Evolutionary conservation across 2,888 invertebrate genomes (phyloP).

Genomic region (Amphiduros pacificus): DNA sequence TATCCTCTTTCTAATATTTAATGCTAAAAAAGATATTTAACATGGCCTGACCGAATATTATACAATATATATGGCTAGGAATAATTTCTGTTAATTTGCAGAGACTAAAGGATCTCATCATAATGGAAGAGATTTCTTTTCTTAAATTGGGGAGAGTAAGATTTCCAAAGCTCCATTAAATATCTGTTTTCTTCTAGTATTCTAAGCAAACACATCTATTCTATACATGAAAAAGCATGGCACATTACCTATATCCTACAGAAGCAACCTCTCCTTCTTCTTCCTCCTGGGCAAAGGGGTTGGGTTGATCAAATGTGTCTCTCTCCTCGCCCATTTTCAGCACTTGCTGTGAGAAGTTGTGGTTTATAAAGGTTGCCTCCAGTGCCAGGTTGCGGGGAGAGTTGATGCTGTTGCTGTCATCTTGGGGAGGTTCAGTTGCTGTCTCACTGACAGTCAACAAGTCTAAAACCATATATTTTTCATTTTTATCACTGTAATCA

Average conservation of each 20-base stretch:
- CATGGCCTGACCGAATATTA: too few relatives aligned
- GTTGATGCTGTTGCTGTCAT: slow-evolving; percentile 92
- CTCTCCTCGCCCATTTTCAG: slow-evolving; percentile 75
- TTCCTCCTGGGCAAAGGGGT: slow-evolving; percentile 88
- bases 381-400: slow-evolving; percentile 93
- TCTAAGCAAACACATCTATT: not conserved
- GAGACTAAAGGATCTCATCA: too few relatives aligned
- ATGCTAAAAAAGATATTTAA: too few relatives aligned
- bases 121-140: too few relatives aligned
- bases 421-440: slow-evolving; percentile 94
- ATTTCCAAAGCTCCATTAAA: too few relatives aligned
- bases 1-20: too few relatives aligned
- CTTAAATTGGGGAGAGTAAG: too few relatives aligned
- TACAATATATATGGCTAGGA: too few relatives aligned
- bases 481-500: too few relatives aligned
- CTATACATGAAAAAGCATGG: not conserved
- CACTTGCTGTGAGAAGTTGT: slow-evolving; percentile 98
- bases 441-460: slow-evolving; percentile 97
- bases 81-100: too few relatives aligned
- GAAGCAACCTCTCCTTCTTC: slow-evolving; percentile 87
- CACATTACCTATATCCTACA: slow-evolving; percentile 78
- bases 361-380: slow-evolving; percentile 98
- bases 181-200: too few relatives aligned
- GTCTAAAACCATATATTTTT: too few relatives aligned
- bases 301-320: slow-evolving; percentile 84